Base-by-base conservation (phyloP, 2,797 vertebrate genomes). In the Hybognathus amarus region DNA sequence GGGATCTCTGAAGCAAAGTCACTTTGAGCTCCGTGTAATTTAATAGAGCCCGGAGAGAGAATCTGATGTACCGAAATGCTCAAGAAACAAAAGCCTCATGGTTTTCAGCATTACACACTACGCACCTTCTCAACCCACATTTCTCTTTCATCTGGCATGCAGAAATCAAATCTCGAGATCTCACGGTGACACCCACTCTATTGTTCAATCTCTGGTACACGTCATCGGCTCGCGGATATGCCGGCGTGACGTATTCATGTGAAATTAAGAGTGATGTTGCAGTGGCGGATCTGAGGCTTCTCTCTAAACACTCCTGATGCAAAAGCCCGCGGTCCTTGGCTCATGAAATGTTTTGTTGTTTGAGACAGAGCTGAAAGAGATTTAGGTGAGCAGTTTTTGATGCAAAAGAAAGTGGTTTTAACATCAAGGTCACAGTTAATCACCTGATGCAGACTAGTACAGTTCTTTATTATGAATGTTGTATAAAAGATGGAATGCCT, bases 101-200 rank as follows among this genome's bases (percentile, higher is more conserved):
- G 83, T 89, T 85, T 64, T 87, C 82, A 73, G 87, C 83, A 85
- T 80, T 45, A 54, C 83, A 18, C 38, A 45, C 24, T n/a, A 38
- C 84, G 73, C 77, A 86, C 4, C 24, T 85, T 80, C 77, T 88
- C 80, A 56, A 83, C 83, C 54, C 75, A 88, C 87, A 83, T 86
- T 88, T 88, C 87, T 22, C 81, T 89, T 90, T 91, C 40, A 90
- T 92, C 90, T 84, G 77, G 20, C 83, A 85, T 47, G 84, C 69
- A 81, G 30, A 88, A 88, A 88, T 92, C 82, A 80, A 86, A 88
- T 89, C 42, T 66, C 17, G 12, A 77, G 82, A 83, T 89, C 81
- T 89, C 84, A 89, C n/a, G 69, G 56, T 87, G 88, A 87, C 88
- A 89, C 90, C 91, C 87, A 66, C 77, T 81, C 81, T 78, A 86